Base-by-base conservation (phyloP, 2,113 vertebrate species). In the Probosciger aterrimus region DNA sequence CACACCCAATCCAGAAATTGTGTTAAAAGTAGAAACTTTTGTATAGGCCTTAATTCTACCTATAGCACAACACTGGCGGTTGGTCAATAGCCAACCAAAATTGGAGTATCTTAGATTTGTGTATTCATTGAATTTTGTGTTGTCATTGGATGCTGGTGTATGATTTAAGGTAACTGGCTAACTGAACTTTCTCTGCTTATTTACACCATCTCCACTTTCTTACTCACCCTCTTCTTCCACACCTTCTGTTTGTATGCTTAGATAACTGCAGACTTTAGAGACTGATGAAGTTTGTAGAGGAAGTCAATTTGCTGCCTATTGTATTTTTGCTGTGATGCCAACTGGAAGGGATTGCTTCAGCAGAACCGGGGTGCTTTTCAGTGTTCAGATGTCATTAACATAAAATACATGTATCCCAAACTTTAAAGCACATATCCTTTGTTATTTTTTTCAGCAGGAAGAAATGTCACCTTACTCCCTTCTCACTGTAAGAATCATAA, bases 401-500 rank as follows among this genome's bases (percentile, higher is more conserved):
- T 8, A 24, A 75, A 78, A 68, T 39, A 37, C 6, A 22, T 1
- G 0, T 52, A 78, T 47, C 47, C 43, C 55, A 44, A 47, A 27
- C 16, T 78, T 92, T 69, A 84, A 94, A 78, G 50, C 25, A 17
- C 14, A 44, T 81, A 10, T 90, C 16, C 15, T 82, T 44, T 83
- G 19, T 43, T 37, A 0, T 88, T 81, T 94, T 93, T 97, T 85
- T 75, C 57, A 82, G n/a, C 91, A 97, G 95, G 76, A 75, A 71
- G 93, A 95, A 82, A 78, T 62, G 4, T 92, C 95, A 49, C 96
- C 89, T 78, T 98, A 97, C 70, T 97, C 91, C 37, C 49, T 77
- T 76, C 97, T 98, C 47, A 97, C 97, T 13, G 97, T 98, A 89
- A 97, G 79, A 90, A 90, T 98, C 79, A 96, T 98, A 95, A 97